Percentiles rank a stretch among this genome's conserved stretches.
phyloP scores from a whole-genome alignment of 2,888 invertebrate genomes.

The Drosophila dives region DNA sequence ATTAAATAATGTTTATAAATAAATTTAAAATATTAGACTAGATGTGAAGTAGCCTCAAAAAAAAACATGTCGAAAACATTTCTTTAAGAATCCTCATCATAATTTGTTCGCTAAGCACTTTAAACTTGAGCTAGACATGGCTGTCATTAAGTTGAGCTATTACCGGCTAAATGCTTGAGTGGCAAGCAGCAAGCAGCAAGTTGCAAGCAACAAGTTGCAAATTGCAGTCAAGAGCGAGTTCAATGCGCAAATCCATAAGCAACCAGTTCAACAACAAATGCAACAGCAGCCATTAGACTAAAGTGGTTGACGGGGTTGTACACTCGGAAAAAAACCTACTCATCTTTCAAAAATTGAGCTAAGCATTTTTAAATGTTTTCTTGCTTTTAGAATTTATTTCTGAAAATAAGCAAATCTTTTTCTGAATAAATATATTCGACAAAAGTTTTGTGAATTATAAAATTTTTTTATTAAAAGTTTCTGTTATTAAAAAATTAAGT shows the following conservation, averaged over 20 bases:
- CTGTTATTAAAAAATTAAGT: too few species aligned
- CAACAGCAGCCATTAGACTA: conserved; percentile 61
- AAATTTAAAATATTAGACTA: not conserved
- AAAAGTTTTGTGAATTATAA: too few species aligned
- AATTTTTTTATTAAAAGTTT: too few species aligned
- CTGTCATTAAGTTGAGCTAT: conserved; percentile 52
- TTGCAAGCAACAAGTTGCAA: conserved; percentile 44
- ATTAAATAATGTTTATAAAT: not conserved
- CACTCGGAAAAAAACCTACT: not conserved
- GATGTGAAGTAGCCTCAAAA: not conserved
- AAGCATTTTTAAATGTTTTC: too few species aligned
- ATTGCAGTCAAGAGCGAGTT: conserved; percentile 40
- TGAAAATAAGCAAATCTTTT: not conserved
- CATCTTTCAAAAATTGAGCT: too few species aligned
- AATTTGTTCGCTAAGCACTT: conserved; percentile 12
- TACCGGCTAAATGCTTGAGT: conserved; percentile 43
- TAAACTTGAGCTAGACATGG: conserved; percentile 1
- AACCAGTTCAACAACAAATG: conserved; percentile 43
- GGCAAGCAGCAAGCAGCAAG: conserved; percentile 33
- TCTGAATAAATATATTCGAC: too few species aligned
- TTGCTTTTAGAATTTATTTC: not conserved
- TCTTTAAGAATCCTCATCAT: conserved; percentile 14
- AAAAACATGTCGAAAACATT: not conserved
- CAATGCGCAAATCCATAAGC: conserved; percentile 41
- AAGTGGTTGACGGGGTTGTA: not conserved